Evolutionary conservation across 2,888 invertebrate species (phyloP).

Genomic region (Eurytoma californica): DNA sequence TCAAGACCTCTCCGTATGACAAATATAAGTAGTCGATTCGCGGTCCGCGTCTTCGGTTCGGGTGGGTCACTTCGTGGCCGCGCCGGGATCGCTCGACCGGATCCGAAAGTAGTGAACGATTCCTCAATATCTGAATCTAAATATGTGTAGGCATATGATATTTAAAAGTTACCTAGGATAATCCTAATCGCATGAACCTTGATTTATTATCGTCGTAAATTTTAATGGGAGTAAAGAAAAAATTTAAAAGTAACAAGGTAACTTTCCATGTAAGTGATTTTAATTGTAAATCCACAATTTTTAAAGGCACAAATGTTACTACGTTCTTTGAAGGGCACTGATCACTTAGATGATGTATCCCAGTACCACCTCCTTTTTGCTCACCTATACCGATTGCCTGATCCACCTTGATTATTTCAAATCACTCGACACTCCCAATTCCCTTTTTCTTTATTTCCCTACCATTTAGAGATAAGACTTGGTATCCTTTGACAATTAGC

Average conservation of each 20-base stretch:
- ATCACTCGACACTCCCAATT: neutral
- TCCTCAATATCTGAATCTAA: conserved; percentile 33
- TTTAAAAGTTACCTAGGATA: conserved; percentile 27
- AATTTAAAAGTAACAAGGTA: conserved; percentile 22
- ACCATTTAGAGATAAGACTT: neutral
- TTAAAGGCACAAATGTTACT: conserved; percentile 17
- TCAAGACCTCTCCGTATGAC: too few relatives aligned
- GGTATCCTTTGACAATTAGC: neutral
- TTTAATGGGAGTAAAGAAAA: too few relatives aligned
- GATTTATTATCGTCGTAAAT: too few relatives aligned
- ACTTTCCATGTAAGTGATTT: conserved; percentile 44
- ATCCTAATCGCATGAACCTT: conserved; percentile 1
- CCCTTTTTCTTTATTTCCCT: neutral
- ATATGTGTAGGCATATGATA: neutral
- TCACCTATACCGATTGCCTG: neutral
- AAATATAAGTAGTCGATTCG: too few relatives aligned
- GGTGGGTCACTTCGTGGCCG: too few relatives aligned
- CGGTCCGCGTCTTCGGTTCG: too few relatives aligned
- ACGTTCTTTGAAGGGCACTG: conserved; percentile 22
- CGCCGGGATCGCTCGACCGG: too few relatives aligned
- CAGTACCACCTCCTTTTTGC: conserved; percentile 1
- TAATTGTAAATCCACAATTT: conserved; percentile 27
- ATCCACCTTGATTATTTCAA: neutral
- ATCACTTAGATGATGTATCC: conserved; percentile 41
- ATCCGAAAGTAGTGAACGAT: conserved; percentile 2